phyloP scores from a whole-genome alignment of 2,888 invertebrate species.

The Lithosia quadra region DNA sequence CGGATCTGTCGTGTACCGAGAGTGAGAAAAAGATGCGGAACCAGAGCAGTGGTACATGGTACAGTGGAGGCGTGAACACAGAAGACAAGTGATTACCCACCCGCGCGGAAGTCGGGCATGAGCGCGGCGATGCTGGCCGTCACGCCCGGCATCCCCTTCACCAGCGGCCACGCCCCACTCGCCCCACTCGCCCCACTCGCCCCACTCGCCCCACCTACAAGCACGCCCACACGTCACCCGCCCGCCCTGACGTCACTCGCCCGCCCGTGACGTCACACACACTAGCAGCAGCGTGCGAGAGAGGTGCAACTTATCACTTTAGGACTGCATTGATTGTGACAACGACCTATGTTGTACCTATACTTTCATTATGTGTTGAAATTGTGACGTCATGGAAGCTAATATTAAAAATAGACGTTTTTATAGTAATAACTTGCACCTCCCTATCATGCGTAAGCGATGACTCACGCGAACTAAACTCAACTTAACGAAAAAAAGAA shows the following conservation, averaged over 20 bases:
- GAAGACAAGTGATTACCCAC: slow-evolving; percentile 83
- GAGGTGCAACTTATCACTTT: slow-evolving; percentile 51
- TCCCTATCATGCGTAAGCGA: slow-evolving; percentile 55
- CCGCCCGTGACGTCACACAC: background rate
- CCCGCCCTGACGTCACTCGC: slow-evolving; percentile 24
- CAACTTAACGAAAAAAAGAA: slow-evolving; percentile 56
- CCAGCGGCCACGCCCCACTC: slow-evolving; percentile 63
- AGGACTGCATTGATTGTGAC: background rate
- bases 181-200: no score
- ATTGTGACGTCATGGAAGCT: background rate
- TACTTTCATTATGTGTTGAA: background rate
- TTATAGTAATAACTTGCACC: slow-evolving; percentile 48
- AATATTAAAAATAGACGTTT: background rate
- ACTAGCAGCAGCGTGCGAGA: slow-evolving; percentile 37
- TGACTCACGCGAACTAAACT: slow-evolving; percentile 51
- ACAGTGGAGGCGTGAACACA: slow-evolving; percentile 52
- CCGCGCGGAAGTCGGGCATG: slow-evolving; percentile 91
- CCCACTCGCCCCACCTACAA: slow-evolving; percentile 70
- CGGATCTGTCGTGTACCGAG: background rate
- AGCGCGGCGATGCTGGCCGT: slow-evolving; percentile 87
- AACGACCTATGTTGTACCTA: background rate
- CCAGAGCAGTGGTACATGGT: slow-evolving; percentile 78
- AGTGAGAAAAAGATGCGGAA: slow-evolving; percentile 21
- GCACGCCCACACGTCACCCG: slow-evolving; percentile 49
- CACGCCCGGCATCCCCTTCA: slow-evolving; percentile 85